Evolutionary conservation across 2,797 vertebrate species (phyloP), one percentile per base, ranked within the genome.

Genomic region (Echiichthys vipera): DNA sequence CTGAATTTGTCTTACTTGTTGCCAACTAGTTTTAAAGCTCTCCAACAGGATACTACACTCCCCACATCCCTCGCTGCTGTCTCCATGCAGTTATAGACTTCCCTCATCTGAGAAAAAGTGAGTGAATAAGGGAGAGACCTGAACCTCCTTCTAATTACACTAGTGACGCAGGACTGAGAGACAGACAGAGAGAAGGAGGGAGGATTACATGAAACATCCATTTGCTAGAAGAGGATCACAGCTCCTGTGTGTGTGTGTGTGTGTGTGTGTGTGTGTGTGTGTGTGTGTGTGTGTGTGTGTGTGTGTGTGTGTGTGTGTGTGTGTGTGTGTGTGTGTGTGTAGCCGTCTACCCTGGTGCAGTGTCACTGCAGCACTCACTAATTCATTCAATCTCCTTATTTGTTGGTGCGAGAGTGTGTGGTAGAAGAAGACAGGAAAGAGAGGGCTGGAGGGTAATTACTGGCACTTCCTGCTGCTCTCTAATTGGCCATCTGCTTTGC

Each of bases 401-500:
- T 91, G 90, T 88, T 88, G 83, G 79, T 90, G 83, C 55, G 47
- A 81, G 86, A 81, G 84, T 73, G 84, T 84, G 79, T 74, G 77
- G 78, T 65, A 71, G 85, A 73, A 80, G 74, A 84, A 86, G 79
- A 89, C 83, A 81, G 80, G 81, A 86, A 89, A 83, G 85, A 90
- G 78, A 85, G 62, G 74, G 83, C 88, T 88, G 77, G 79, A 84
- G 88, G 90, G 85, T 86, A 90, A 93, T 92, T 91, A 92, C 87
- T 84, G 87, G 73, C 84, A 93, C 92, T 93, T 93, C 90, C 93
- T 92, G 90, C 92, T 93, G 91, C 83, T 91, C 82, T 90, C 90
- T 93, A 92, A 94, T 94, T 93, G 92, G 93, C 90, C 93, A 93
- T 93, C 93, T 94, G 94, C 90, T 88, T 84, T 68, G 84, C 90